phyloP scores from a whole-genome alignment of 2,888 invertebrate genomes.

The Aphodius sticticus region DNA sequence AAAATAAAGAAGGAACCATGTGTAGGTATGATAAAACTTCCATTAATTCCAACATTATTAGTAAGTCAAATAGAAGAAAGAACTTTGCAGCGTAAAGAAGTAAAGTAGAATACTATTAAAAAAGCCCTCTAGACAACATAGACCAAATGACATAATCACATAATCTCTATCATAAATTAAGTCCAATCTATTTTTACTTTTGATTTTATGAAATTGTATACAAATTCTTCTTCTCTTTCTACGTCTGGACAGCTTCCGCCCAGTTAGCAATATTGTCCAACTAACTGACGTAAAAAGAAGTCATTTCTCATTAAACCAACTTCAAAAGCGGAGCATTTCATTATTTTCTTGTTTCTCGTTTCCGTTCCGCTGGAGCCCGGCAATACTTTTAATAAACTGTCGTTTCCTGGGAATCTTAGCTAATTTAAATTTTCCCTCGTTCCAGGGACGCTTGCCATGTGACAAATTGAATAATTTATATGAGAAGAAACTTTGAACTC shows the following conservation, averaged over 20 bases:
- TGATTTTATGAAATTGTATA: neutral
- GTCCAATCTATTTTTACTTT: too few species aligned
- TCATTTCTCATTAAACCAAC: neutral
- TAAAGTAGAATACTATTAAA: too few species aligned
- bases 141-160: too few species aligned
- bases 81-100: too few species aligned
- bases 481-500: neutral
- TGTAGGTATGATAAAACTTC: too few species aligned
- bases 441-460: neutral
- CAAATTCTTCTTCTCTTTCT: neutral
- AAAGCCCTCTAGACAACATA: too few species aligned
- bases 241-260: too few species aligned
- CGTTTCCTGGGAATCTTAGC: neutral
- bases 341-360: neutral
- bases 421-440: neutral
- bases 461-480: conserved; percentile 4
- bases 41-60: too few species aligned
- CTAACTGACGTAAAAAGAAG: neutral
- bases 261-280: neutral
- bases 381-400: neutral
- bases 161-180: too few species aligned
- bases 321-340: neutral
- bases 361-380: neutral
- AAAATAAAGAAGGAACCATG: too few species aligned
- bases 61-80: too few species aligned